These are phyloP conservation scores for Cetoscarus ocellatus DNA, from an alignment of 2,797 vertebrate genomes.

Conservation along the genomic window DNA sequence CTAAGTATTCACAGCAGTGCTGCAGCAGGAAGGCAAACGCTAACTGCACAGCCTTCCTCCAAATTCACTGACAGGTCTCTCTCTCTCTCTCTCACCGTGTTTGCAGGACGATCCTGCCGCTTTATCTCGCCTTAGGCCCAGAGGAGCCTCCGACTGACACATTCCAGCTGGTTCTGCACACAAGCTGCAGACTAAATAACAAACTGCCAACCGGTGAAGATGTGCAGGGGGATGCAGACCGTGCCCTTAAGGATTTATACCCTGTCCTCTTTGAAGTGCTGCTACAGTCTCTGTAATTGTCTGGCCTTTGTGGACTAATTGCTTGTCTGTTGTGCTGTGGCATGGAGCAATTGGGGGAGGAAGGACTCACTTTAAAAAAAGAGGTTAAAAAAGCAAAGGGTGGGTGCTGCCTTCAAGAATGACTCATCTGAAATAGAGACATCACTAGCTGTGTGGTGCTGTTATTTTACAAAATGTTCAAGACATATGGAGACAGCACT, in stretches of 20 bases:
- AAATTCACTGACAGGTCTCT: slow-evolving; percentile 52
- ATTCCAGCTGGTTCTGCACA: slow-evolving; percentile 59
- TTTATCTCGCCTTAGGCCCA: slow-evolving; percentile 51
- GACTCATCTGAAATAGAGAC: slow-evolving; percentile 48
- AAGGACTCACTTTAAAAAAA: slow-evolving; percentile 48
- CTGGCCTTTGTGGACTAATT: slow-evolving; percentile 82
- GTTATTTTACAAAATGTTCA: background rate
- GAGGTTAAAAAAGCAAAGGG: background rate
- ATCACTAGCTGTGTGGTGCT: slow-evolving; percentile 14
- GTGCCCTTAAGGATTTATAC: slow-evolving; percentile 71
- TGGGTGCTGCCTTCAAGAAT: slow-evolving; percentile 29
- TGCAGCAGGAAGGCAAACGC: slow-evolving; percentile 40
- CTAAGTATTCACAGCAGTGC: slow-evolving; percentile 31
- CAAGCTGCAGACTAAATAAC: slow-evolving; percentile 61
- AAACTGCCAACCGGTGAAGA: slow-evolving; percentile 56
- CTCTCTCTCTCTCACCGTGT: slow-evolving; percentile 20
- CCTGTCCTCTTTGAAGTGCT: slow-evolving; percentile 73
- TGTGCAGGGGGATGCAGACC: slow-evolving; percentile 52
- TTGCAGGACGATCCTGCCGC: slow-evolving; percentile 39
- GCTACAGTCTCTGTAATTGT: slow-evolving; percentile 75
- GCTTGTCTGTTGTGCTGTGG: slow-evolving; percentile 65
- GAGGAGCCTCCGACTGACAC: slow-evolving; percentile 55
- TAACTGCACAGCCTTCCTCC: slow-evolving; percentile 31
- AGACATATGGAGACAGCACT: no score
- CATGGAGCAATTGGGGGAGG: slow-evolving; percentile 54